Conservation (phyloP, 2,888 invertebrate species). For the Periphyllus acericola region DNA sequence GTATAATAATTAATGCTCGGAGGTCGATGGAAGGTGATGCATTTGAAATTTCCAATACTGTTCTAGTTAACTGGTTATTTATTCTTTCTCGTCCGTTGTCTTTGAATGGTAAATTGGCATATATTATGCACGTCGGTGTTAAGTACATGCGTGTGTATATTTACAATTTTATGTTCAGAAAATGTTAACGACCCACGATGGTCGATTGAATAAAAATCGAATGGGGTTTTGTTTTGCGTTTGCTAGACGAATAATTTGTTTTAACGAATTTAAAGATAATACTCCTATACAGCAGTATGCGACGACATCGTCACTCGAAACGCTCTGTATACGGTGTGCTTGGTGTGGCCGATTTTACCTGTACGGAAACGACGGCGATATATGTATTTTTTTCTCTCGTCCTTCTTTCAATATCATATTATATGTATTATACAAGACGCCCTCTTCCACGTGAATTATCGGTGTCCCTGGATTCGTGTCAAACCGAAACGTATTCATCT, state of each 20-base stretch:
- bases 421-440: slow-evolving; percentile 4
- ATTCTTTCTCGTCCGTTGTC: background rate
- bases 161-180: background rate
- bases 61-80: background rate
- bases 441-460: slow-evolving; percentile 45
- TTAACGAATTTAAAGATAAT: background rate
- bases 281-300: background rate
- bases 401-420: slow-evolving; percentile 15
- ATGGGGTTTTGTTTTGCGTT: background rate
- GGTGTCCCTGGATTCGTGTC: slow-evolving; percentile 54
- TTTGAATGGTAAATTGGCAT: background rate
- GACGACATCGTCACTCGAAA: background rate
- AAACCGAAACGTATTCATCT: slow-evolving; percentile 53
- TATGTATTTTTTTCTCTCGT: background rate
- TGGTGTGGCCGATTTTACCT: slow-evolving; percentile 40
- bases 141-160: background rate
- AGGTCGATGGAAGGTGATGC: background rate
- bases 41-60: background rate
- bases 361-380: slow-evolving; percentile 25
- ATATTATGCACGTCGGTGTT: background rate
- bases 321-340: slow-evolving; percentile 8
- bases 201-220: background rate
- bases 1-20: background rate
- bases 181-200: background rate
- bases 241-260: background rate